Base-by-base conservation (phyloP, 2,888 invertebrate species). In the Anthophora plumipes region DNA sequence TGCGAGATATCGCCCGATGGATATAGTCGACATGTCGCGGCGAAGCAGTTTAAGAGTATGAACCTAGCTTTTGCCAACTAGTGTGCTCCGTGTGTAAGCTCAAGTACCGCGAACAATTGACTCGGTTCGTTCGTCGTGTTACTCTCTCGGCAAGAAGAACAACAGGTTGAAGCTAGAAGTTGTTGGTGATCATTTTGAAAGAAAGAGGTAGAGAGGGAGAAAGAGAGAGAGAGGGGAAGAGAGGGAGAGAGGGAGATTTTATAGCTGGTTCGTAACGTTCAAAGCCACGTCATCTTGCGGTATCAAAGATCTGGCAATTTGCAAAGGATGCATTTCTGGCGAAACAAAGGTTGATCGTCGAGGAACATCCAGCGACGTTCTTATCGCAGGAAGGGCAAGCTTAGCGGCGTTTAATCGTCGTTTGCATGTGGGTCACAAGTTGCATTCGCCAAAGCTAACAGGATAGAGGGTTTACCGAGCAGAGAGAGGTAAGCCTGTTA, bases 361-460 rank as follows among this genome's bases (percentile, higher is more conserved):
- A 66, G 11, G 70, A 79, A 37, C 78, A 50, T 66, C 54, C 59
- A 55, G 12, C 14, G 25, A 43, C 25, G 31, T 31, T 60, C 43
- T 69, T 66, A 63, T 12, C 72, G 20, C 8, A 52, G 72, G 72
- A 46, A 60, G 57, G 54, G 52, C 70, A 64, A 72, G 78, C 87
- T 86, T 89, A 86, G 84, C 86, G 80, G 83, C 85, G 86, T 90
- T 91, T 91, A 91, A 92, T 91, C 89, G 89, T 85, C 86, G 89
- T 86, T 89, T 88, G 90, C 92, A 93, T 93, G 91, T 93, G 92
- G 93, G 92, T 93, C 93, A 93, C 89, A 91, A 92, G 92, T 91
- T 90, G 89, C 90, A 91, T 82, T 80, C 83, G 80, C 80, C 81
- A 82, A 77, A 83, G 81, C 90, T 93, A 93, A 93, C 91, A 90